Base-by-base conservation (phyloP, 2,888 invertebrate genomes). In the Leptarthrus brevirostris region DNA sequence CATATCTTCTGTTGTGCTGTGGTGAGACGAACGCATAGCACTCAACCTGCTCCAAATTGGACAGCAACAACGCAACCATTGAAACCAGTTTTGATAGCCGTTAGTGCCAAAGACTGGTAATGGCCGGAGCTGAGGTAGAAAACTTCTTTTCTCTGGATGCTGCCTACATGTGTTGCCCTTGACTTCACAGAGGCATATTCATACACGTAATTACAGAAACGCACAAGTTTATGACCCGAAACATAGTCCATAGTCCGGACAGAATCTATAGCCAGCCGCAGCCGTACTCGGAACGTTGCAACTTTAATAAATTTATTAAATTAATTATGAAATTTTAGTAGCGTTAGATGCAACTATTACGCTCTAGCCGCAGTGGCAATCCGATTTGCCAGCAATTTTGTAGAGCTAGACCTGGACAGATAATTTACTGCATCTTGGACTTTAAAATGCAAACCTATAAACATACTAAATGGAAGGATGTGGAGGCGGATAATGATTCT, bases 1-100 rank as follows among this genome's bases (percentile, higher is more conserved):
- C 64, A 64, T 47, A 64, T 64, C 64, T 64, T 12, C 4, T 30
- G 30, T 36, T 12, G n/a, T n/a, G n/a, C n/a, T n/a, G n/a, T n/a
- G 8, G 44, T 24, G 3, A 16, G 14, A 22, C 10, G 36, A 2
- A 52, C 22, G 1, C 49, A 34, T 20, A 16, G 34, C 34, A 12
- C 34, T 36, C 52, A 70, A 71, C 70, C 36, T 71, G 70, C 54
- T 71, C 70, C 4, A 71, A 71, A 71, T 71, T 71, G 70, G 36
- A 54, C 70, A 70, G 30, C 24, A 16, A 36, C 22, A 71, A 40
- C 30, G 54, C 26, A 40, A 56, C 72, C 40, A 72, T 30, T 8
- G 8, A 24, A 64, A 64, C 64, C 64, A 64, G 72, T 72, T 72
- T 34, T 30, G 56, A 72, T 72, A 44, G 72, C 72, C 72, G 44